Evolutionary conservation across 2,888 invertebrate species (phyloP), one percentile per base, ranked within the genome.

Genomic region (Allygus modestus): DNA sequence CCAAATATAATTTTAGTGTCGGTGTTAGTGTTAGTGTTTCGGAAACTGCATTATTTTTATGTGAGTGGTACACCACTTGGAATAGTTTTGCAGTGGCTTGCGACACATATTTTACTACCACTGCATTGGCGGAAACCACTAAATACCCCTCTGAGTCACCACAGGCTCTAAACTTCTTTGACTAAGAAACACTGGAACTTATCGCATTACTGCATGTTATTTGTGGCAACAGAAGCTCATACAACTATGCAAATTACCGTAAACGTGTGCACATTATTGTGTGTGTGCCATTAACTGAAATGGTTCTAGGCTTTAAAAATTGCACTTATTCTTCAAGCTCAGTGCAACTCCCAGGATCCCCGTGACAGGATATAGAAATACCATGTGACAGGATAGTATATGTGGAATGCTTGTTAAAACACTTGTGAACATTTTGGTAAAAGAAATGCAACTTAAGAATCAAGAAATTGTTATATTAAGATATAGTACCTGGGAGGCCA

Each of bases 11-110:
- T 23, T 54, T 54, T 15, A 65, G 28, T 65, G 65, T 65, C n/a
- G n/a, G n/a, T n/a, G n/a, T n/a, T n/a, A n/a, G 28, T 28, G 23
- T 37, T 20, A 20, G 28, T 9, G 20, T 65, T 65, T 17, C 28
- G 12, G 65, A 28, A 65, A 28, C 31, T 28, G 41, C 41, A 41
- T 71, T 71, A 71, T 71, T 71, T 71, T 41, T 71, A 71, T 12
- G 20, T 41, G n/a, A 71, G 41, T 71, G 71, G 12, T 17, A 71
- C 41, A n/a, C 20, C 15, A 15, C 71, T 41, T 20, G 11, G 71
- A 71, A 71, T 71, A 71, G 37, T 71, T 71, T n/a, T 37, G 41
- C 20, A 11, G 23, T 20, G 7, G 9, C 69, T 71, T 71, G 71
- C 31, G 23, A 71, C 4, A 71, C 23, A 41, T 7, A 23, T 37